phyloP scores from a whole-genome alignment of 1,140 invertebrate genomes.

The Drosophila truncata region DNA sequence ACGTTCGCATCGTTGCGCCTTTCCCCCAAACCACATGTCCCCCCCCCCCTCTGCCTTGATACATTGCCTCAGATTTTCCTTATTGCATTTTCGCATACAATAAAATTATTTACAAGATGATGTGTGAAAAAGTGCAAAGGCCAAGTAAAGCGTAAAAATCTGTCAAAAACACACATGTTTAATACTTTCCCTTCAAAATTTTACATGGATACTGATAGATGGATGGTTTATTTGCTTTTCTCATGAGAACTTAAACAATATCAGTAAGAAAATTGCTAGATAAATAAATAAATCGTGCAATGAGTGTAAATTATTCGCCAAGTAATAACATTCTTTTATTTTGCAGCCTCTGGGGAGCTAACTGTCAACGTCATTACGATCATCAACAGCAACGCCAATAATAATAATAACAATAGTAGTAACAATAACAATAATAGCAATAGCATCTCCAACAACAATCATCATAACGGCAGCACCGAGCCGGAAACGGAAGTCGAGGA shows the following conservation, averaged over 20 bases:
- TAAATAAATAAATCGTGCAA: neutral
- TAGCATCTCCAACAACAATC: constrained; percentile 26
- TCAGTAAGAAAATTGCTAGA: neutral
- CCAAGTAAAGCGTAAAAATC: constrained; percentile 27
- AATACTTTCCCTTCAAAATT: neutral
- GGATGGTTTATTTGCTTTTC: too few species aligned
- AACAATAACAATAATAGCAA: constrained; percentile 32
- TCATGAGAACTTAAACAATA: too few species aligned
- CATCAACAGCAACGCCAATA: constrained; percentile 17
- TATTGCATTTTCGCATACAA: constrained; percentile 25
- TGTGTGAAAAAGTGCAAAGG: constrained; percentile 24
- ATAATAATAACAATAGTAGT: constrained; percentile 17
- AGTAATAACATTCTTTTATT: neutral
- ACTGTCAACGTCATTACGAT: constrained; percentile 66
- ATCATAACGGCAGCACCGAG: constrained; percentile 28
- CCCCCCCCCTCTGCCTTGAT: constrained; percentile 16
- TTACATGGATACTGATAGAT: too few species aligned
- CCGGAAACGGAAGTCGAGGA: constrained; percentile 24
- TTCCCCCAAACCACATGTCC: neutral
- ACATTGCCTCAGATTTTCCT: constrained; percentile 52
- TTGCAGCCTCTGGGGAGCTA: constrained; percentile 38
- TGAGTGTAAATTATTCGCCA: neutral
- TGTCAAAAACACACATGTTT: constrained; percentile 25
- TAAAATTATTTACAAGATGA: constrained; percentile 57
- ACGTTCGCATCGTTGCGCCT: neutral